Evolutionary conservation across 2,888 invertebrate species (phyloP).

Genomic region (Petrophora chlorosata): DNA sequence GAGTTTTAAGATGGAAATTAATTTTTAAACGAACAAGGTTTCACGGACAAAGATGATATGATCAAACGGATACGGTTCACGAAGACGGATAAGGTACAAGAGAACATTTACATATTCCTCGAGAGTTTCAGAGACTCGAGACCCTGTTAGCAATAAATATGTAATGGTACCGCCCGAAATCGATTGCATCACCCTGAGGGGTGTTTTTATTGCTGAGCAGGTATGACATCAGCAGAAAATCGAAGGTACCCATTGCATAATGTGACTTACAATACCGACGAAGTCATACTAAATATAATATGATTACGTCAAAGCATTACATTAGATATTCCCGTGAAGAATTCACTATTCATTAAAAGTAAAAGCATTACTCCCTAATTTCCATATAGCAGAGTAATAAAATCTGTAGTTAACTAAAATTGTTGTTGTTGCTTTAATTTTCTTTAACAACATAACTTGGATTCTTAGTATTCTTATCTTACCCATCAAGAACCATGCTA

Average conservation of each 20-base stretch:
- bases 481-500: no score
- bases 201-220: conserved; percentile 60
- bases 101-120: conserved; percentile 55
- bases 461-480: no score
- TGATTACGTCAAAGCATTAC: conserved; percentile 12
- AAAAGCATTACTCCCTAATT: conserved; percentile 11
- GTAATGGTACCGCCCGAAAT: conserved; percentile 66
- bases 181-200: conserved; percentile 64
- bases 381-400: not conserved
- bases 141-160: conserved; percentile 69
- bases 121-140: conserved; percentile 49
- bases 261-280: conserved; percentile 9
- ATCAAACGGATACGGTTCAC: conserved; percentile 35
- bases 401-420: not conserved
- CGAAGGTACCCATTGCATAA: conserved; percentile 22
- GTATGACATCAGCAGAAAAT: conserved; percentile 62
- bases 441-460: no score
- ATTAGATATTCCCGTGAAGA: conserved; percentile 20
- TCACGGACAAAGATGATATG: conserved; percentile 23
- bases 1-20: conserved; percentile 1
- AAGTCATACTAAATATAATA: conserved; percentile 10
- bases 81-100: conserved; percentile 37
- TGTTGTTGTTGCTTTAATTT: no score
- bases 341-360: conserved; percentile 6
- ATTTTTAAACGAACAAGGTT: conserved; percentile 34